phyloP scores from a whole-genome alignment of 1,140 invertebrate genomes.

The Dreissena rostriformis region DNA sequence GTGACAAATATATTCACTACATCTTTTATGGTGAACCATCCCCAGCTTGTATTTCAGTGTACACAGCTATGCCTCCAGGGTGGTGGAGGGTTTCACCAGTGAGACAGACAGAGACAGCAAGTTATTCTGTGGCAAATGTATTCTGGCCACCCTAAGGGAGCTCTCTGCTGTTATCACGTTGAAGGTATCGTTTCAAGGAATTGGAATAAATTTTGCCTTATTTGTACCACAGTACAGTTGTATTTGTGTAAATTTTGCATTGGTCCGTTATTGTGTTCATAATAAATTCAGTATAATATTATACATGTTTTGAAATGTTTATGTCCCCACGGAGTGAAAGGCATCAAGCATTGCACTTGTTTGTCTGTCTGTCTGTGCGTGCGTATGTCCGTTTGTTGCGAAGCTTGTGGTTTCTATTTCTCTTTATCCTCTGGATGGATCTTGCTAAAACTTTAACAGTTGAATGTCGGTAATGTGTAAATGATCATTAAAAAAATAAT shows the following conservation, averaged over 20 bases:
- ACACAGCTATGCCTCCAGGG: not conserved
- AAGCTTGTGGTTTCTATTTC: not conserved
- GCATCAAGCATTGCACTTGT: not conserved
- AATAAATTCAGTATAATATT: no score
- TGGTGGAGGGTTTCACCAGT: slow-evolving; percentile 8
- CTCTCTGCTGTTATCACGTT: slow-evolving; percentile 42
- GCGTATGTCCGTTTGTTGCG: not conserved
- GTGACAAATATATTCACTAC: no score
- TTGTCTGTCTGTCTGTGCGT: not conserved
- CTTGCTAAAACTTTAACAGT: no score
- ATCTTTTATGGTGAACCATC: no score
- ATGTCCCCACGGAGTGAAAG: not conserved
- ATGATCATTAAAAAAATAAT: no score
- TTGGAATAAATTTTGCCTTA: no score
- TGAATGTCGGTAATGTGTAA: no score
- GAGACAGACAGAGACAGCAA: slow-evolving; percentile 5
- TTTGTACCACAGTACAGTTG: no score
- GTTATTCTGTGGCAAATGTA: not conserved
- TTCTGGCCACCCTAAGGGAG: slow-evolving; percentile 38
- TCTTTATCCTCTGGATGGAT: no score
- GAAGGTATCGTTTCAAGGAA: slow-evolving; percentile 26
- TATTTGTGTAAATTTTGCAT: no score
- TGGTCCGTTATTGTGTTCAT: no score
- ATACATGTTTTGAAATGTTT: not conserved
- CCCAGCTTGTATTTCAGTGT: slow-evolving; percentile 38